These are phyloP conservation scores for Oreocharis arfaki DNA, from an alignment of 2,113 vertebrate species.

Conservation along the genomic window DNA sequence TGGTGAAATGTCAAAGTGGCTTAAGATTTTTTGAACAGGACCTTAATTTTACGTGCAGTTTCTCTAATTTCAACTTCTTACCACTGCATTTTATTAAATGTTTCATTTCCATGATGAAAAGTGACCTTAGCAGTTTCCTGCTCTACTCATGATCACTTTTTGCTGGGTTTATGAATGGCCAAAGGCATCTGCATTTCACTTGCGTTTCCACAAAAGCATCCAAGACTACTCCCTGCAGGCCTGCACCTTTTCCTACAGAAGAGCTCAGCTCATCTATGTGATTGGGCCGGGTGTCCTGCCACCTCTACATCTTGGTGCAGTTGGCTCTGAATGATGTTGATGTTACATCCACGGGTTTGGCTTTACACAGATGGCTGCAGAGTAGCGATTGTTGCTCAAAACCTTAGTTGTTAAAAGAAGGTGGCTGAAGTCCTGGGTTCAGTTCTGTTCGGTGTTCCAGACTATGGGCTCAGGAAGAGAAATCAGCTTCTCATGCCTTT, in stretches of 20 bases:
- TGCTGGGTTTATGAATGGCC: not conserved
- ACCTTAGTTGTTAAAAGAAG: not conserved
- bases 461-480: not conserved
- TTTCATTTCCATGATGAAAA: not conserved
- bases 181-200: not conserved
- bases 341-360: not conserved
- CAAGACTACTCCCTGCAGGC: not conserved
- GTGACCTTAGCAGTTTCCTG: not conserved
- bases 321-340: not conserved
- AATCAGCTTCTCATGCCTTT: not conserved
- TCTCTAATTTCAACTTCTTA: not conserved
- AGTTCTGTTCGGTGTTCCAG: not conserved
- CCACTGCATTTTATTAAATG: not conserved
- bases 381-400: not conserved
- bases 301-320: not conserved
- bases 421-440: not conserved
- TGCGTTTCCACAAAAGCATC: not conserved
- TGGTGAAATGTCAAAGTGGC: not conserved
- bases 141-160: not conserved
- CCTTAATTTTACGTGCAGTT: not conserved
- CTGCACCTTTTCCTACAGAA: not conserved
- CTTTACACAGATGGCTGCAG: not conserved
- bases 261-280: not conserved
- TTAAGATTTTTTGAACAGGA: not conserved
- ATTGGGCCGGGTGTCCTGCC: not conserved